Conservation (phyloP, 2,113 vertebrate species). For the Tinamus guttatus region DNA sequence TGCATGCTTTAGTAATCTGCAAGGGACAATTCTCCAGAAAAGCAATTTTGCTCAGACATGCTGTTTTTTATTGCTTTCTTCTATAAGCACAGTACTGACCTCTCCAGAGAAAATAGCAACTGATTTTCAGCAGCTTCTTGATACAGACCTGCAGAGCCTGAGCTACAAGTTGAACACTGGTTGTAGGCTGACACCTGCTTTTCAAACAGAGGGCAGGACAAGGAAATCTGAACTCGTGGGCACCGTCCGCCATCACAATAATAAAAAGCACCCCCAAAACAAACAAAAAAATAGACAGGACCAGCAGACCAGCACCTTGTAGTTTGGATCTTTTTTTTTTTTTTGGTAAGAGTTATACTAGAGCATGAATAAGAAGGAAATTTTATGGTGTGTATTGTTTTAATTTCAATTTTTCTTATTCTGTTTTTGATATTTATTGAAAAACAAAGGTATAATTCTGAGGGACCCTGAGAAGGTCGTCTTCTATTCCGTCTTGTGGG, state of each 20-base stretch:
- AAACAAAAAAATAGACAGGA: neutral
- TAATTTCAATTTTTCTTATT: neutral
- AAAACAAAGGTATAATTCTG: neutral
- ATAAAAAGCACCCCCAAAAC: neutral
- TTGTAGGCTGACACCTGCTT: conserved; percentile 59
- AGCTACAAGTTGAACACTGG: conserved; percentile 34
- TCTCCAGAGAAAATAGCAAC: conserved; percentile 51
- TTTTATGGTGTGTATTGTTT: neutral
- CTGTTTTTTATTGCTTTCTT: conserved; percentile 65
- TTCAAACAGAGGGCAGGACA: conserved; percentile 47
- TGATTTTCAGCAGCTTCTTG: conserved; percentile 48
- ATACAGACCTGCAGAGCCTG: conserved; percentile 25
- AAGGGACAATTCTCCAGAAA: conserved; percentile 69
- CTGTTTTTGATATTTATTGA: neutral
- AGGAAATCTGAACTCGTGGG: neutral
- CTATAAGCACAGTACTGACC: conserved; percentile 52
- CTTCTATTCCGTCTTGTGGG: neutral
- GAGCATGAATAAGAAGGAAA: neutral
- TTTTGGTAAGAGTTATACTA: neutral
- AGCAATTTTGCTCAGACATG: conserved; percentile 60
- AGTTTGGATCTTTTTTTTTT: neutral
- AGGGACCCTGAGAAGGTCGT: neutral
- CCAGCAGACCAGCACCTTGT: neutral
- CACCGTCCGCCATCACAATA: neutral
- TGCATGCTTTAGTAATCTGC: conserved; percentile 57